Percentiles rank a stretch among this genome's conserved stretches.
phyloP scores from a whole-genome alignment of 2,888 invertebrate genomes.

The Ophonus ardosiacus region DNA sequence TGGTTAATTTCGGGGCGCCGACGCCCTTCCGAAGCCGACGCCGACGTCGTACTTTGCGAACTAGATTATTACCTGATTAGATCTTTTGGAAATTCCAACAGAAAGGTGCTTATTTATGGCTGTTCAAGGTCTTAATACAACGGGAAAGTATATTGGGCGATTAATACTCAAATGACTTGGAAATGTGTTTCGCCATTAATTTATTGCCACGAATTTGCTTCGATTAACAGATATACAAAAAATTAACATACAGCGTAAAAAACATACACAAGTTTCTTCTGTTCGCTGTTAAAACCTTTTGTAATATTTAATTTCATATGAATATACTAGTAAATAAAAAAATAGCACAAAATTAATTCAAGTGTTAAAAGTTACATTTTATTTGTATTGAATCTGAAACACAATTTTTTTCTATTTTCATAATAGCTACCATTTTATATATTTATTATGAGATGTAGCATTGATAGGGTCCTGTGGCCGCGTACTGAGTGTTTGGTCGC shows the following conservation, averaged over 20 bases:
- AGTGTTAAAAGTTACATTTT: too few species aligned
- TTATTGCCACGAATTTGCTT: not conserved
- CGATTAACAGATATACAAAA: not conserved
- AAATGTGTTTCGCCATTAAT: conserved; percentile 10
- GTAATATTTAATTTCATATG: too few species aligned
- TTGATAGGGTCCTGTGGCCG: too few species aligned
- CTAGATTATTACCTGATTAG: conserved; percentile 61
- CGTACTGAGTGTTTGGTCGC: too few species aligned
- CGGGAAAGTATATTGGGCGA: conserved; percentile 29
- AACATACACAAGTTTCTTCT: too few species aligned
- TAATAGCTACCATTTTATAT: too few species aligned
- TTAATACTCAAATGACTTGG: conserved; percentile 33
- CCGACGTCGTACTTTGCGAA: conserved; percentile 31
- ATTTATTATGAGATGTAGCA: too few species aligned
- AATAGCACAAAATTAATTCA: too few species aligned
- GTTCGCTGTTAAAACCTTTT: too few species aligned
- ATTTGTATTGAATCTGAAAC: too few species aligned
- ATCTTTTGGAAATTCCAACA: conserved; percentile 62
- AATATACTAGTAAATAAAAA: too few species aligned
- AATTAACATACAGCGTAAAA: not conserved
- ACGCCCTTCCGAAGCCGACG: not conserved
- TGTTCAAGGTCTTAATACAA: conserved; percentile 42
- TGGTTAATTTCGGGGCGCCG: conserved; percentile 37
- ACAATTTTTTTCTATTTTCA: too few species aligned
- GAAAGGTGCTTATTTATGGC: conserved; percentile 62